A percentile compares a stretch with the other conserved stretches of the same genome.
phyloP scores from a whole-genome alignment of 2,888 invertebrate genomes.

The Lithophane semibrunnea region DNA sequence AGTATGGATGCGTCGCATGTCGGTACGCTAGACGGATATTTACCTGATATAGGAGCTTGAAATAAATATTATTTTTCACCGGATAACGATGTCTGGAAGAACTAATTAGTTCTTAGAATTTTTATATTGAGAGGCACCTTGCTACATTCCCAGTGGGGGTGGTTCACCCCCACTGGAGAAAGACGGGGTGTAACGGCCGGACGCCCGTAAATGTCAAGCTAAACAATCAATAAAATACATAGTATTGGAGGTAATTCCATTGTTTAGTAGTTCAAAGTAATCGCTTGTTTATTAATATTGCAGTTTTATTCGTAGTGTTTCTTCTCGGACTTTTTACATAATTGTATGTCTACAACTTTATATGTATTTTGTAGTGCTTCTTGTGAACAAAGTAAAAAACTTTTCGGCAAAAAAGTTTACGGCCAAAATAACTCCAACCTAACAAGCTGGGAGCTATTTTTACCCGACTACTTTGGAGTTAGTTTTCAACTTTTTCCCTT shows the following conservation, averaged over 20 bases:
- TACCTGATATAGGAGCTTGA: background rate
- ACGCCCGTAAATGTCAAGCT: conserved; percentile 14
- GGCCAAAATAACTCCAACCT: no score
- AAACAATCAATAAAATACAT: conserved; percentile 34
- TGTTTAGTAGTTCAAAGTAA: conserved; percentile 1
- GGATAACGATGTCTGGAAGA: background rate
- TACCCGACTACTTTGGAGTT: no score
- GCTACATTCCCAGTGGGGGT: no score
- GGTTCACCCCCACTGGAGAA: background rate
- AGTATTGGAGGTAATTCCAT: background rate
- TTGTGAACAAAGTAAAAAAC: background rate
- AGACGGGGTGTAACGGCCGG: conserved; percentile 33
- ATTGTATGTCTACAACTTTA: background rate
- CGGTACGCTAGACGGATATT: no score
- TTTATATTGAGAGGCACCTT: conserved; percentile 8
- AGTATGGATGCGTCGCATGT: background rate
- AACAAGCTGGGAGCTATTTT: no score
- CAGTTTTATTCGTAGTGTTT: background rate
- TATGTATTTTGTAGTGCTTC: background rate
- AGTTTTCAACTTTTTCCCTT: background rate
- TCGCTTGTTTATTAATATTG: conserved; percentile 11
- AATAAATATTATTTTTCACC: background rate
- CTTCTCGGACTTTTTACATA: background rate
- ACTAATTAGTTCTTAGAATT: conserved; percentile 3
- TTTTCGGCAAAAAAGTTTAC: no score